Percentiles rank a stretch among this genome's conserved stretches.
Evolutionary conservation across 92 coral and sea anemone genomes (phyloP).

Genomic region (Epizoanthus scotinus): DNA sequence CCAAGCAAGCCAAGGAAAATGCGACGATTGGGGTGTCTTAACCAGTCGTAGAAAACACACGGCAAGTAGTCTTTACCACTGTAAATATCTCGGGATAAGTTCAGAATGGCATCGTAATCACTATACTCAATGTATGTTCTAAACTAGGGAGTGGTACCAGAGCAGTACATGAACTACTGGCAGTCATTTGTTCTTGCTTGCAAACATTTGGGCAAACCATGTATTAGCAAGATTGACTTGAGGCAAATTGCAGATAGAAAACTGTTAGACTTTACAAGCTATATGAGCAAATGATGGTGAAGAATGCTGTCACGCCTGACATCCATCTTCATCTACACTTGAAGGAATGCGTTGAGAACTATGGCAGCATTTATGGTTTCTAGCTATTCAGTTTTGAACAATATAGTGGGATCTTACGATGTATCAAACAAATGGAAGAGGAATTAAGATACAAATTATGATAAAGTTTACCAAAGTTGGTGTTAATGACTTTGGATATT

Average conservation of each 20-base stretch:
- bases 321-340: slow-evolving; percentile 39
- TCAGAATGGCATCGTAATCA: slow-evolving; percentile 64
- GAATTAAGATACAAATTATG: slow-evolving; percentile 24
- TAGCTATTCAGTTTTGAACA: too few relatives aligned
- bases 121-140: slow-evolving; percentile 28
- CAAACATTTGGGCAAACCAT: slow-evolving; percentile 23
- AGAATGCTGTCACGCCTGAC: slow-evolving; percentile 3
- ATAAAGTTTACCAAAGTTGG: slow-evolving; percentile 18
- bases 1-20: too few relatives aligned
- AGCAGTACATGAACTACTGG: slow-evolving; percentile 29
- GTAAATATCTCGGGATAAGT: slow-evolving; percentile 80
- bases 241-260: slow-evolving; percentile 2
- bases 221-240: slow-evolving; percentile 22
- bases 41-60: too few relatives aligned
- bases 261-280: slow-evolving; percentile 21
- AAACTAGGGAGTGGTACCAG: slow-evolving; percentile 7
- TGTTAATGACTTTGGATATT: too few relatives aligned
- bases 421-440: slow-evolving; percentile 15
- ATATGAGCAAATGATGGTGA: slow-evolving; percentile 1
- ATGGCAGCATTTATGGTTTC: slow-evolving; percentile 27
- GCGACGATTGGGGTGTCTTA: too few relatives aligned
- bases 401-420: slow-evolving; percentile 15
- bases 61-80: slow-evolving; percentile 81
- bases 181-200: slow-evolving; percentile 37
- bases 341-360: slow-evolving; percentile 16